Evolutionary conservation across 2,797 vertebrate genomes (phyloP).

Genomic region (Serranus cabrilla): DNA sequence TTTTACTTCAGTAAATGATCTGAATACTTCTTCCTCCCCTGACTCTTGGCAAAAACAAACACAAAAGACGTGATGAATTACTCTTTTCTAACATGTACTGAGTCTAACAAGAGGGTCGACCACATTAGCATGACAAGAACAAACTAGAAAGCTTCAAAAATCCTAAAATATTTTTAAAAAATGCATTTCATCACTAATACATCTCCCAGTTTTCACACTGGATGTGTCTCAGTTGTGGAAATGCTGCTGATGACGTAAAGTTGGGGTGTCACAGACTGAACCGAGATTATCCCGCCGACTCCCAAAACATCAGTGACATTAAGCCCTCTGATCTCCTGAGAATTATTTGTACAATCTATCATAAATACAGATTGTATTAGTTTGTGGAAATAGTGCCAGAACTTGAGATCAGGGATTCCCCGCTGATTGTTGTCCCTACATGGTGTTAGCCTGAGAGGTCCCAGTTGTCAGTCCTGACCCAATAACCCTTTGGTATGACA

Average conservation of each 20-base stretch:
- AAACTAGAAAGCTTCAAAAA: background rate
- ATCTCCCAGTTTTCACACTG: background rate
- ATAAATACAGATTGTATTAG: slow-evolving; percentile 35
- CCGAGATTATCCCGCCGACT: slow-evolving; percentile 29
- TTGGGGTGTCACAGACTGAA: slow-evolving; percentile 22
- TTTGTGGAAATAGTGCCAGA: slow-evolving; percentile 24
- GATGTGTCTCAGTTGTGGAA: slow-evolving; percentile 15
- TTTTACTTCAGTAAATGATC: no score
- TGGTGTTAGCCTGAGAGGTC: slow-evolving; percentile 24
- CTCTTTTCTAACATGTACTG: no score
- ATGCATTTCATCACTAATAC: background rate
- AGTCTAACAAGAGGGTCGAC: no score
- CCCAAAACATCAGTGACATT: slow-evolving; percentile 25
- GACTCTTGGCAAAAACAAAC: no score
- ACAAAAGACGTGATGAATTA: no score
- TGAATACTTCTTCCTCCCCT: no score
- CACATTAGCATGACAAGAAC: background rate
- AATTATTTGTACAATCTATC: slow-evolving; percentile 33
- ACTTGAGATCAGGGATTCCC: slow-evolving; percentile 41
- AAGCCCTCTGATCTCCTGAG: slow-evolving; percentile 33
- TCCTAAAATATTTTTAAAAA: background rate
- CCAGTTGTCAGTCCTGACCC: slow-evolving; percentile 16
- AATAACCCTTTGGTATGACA: slow-evolving; percentile 7
- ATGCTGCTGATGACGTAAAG: background rate
- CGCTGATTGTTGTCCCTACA: slow-evolving; percentile 9